These are phyloP conservation scores for Nymphalis urticae DNA, from an alignment of 2,888 invertebrate genomes.

Conservation along the genomic window DNA sequence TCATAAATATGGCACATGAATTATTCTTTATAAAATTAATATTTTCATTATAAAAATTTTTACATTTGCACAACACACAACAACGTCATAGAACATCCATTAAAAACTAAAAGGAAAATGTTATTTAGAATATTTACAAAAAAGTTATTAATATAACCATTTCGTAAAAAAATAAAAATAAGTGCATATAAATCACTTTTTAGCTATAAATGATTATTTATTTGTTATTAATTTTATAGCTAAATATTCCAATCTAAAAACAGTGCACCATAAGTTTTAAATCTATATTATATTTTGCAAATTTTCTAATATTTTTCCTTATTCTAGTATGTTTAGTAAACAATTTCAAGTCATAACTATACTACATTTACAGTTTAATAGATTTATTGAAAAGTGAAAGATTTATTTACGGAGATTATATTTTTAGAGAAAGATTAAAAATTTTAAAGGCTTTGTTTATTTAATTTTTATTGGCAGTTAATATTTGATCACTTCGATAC, in stretches of 20 bases:
- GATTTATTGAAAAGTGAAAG: constrained; percentile 21
- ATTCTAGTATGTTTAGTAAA: constrained; percentile 60
- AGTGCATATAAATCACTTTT: constrained; percentile 46
- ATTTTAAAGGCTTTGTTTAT: constrained; percentile 33
- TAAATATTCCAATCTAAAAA: constrained; percentile 65
- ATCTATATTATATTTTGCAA: constrained; percentile 63
- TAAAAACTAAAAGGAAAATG: constrained; percentile 54
- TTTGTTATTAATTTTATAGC: constrained; percentile 42
- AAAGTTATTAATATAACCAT: constrained; percentile 52
- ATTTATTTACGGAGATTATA: constrained; percentile 42
- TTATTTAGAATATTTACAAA: constrained; percentile 67
- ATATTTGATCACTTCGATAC: constrained; percentile 33
- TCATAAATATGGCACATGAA: constrained; percentile 76
- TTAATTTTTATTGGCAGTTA: constrained; percentile 44
- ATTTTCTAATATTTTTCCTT: constrained; percentile 53
- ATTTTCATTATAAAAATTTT: constrained; percentile 40
- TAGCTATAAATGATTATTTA: constrained; percentile 51
- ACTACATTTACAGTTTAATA: constrained; percentile 60
- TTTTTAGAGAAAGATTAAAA: constrained; percentile 31
- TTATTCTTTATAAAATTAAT: constrained; percentile 36
- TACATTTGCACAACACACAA: constrained; percentile 67
- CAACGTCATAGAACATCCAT: constrained; percentile 61
- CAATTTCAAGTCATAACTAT: constrained; percentile 48
- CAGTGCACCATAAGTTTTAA: constrained; percentile 74
- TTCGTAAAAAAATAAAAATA: constrained; percentile 60